Evolutionary conservation across 2,113 vertebrate genomes (phyloP).

Genomic region (Apaloderma vittatum): DNA sequence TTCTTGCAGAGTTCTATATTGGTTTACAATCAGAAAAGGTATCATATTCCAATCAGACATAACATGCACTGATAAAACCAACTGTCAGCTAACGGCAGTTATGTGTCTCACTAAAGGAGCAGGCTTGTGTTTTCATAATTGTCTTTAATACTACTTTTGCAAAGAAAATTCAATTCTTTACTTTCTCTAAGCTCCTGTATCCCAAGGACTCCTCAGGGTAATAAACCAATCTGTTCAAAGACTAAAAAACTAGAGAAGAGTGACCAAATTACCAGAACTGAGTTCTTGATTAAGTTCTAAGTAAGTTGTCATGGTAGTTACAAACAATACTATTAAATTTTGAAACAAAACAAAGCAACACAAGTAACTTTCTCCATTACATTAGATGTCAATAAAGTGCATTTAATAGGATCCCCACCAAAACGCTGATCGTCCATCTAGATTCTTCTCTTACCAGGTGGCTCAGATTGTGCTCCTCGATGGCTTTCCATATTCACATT

Average conservation of each 20-base stretch:
- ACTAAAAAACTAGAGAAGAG: background rate
- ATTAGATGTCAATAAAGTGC: background rate
- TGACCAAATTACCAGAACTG: background rate
- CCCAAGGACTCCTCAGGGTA: background rate
- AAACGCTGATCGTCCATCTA: background rate
- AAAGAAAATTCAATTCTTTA: background rate
- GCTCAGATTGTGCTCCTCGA: slow-evolving; percentile 47
- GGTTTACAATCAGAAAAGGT: background rate
- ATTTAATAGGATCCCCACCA: background rate
- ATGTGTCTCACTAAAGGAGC: background rate
- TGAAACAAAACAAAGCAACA: background rate
- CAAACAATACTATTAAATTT: background rate
- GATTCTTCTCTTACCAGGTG: slow-evolving; percentile 71
- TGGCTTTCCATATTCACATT: slow-evolving; percentile 75
- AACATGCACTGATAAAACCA: background rate
- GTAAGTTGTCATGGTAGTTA: background rate
- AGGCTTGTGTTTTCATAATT: background rate
- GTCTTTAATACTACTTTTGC: background rate
- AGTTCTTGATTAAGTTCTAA: background rate
- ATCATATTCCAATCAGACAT: background rate
- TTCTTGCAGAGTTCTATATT: background rate
- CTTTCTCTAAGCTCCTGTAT: background rate
- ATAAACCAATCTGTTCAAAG: background rate
- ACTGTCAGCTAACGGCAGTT: background rate
- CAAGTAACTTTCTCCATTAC: background rate